Conservation (phyloP, 1,140 invertebrate genomes). For the Hyles vespertilio region DNA sequence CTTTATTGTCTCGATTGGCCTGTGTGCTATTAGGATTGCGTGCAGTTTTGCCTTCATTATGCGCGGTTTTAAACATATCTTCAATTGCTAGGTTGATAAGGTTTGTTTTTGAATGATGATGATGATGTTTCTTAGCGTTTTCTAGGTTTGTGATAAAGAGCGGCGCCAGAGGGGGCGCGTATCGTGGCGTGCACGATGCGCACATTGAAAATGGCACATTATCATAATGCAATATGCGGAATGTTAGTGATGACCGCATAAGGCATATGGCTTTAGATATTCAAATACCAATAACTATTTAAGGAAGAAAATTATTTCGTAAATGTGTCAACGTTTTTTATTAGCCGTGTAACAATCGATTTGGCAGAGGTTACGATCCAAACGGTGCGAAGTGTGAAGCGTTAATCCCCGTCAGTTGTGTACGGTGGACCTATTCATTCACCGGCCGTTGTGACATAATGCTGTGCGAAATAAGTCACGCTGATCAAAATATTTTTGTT, state of each 20-base stretch:
- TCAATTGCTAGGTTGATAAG: not conserved
- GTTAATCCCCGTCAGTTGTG: slow-evolving; percentile 32
- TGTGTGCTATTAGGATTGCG: slow-evolving; percentile 29
- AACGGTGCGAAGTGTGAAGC: slow-evolving; percentile 13
- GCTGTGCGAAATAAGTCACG: slow-evolving; percentile 4
- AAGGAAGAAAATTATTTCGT: slow-evolving; percentile 20
- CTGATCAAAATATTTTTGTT: slow-evolving; percentile 8
- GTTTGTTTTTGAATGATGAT: slow-evolving; percentile 5
- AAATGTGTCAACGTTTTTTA: slow-evolving; percentile 10
- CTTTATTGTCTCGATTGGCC: slow-evolving; percentile 40
- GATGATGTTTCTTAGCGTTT: not conserved
- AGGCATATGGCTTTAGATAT: slow-evolving; percentile 40
- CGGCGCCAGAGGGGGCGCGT: slow-evolving; percentile 48
- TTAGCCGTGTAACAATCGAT: slow-evolving; percentile 21
- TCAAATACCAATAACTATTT: slow-evolving; percentile 27
- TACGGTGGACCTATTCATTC: slow-evolving; percentile 13
- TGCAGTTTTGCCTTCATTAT: slow-evolving; percentile 18
- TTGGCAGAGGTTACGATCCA: slow-evolving; percentile 21
- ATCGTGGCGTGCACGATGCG: slow-evolving; percentile 40
- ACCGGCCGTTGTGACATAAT: slow-evolving; percentile 13
- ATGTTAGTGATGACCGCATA: slow-evolving; percentile 51
- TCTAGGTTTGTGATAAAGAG: slow-evolving; percentile 3
- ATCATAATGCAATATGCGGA: slow-evolving; percentile 60
- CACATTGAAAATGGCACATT: slow-evolving; percentile 62
- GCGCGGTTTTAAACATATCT: not conserved